Base-by-base conservation (phyloP, 1,140 invertebrate species). In the Apolygus lucorum region DNA sequence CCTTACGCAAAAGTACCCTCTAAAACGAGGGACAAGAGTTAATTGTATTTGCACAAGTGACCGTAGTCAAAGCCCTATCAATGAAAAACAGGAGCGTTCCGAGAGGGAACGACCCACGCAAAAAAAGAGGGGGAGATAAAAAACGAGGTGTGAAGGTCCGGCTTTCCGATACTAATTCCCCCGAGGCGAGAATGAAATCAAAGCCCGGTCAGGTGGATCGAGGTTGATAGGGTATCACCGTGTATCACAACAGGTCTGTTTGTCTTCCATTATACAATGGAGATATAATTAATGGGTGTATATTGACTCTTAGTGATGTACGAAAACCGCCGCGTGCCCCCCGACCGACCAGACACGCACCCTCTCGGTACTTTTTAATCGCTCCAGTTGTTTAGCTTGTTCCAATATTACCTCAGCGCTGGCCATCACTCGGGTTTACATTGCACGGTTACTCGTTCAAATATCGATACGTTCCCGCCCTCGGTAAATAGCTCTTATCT, bases 201-300 rank as follows among this genome's bases (percentile, higher is more conserved):
- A 42, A 42, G 34, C 34, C n/a, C 17, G 34, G 34, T 42, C 4
- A 42, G 34, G 34, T 17, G 34, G 4, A 17, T 8, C 34, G 17
- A 42, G 34, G 34, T 42, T 42, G 34, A 42, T 42, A 8, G 34
- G 34, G 34, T 17, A 17, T 8, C 27, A 8, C 21, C 54, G 24
- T 22, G 54, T 62, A 62, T 62, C 54, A 62, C 54, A 62, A 62
- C 54, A 62, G 54, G 24, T 25, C 24, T 11, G 54, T 62, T 62
- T 62, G 22, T 62, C 54, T 62, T 62, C 54, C 54, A 62, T 62
- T 62, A 62, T 62, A 21, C 54, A 22, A 8, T 62, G 54, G 54
- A 62, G 8, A 62, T 62, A 62, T 62, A 62, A 62, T 62, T 62
- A 62, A 62, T 62, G 54, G 54, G 54, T 62, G 54, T 62, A 62